These are phyloP conservation scores for Heliocidaris erythrogramma DNA, from an alignment of 35 echinoderm and acorn worm species.

Conservation along the genomic window DNA sequence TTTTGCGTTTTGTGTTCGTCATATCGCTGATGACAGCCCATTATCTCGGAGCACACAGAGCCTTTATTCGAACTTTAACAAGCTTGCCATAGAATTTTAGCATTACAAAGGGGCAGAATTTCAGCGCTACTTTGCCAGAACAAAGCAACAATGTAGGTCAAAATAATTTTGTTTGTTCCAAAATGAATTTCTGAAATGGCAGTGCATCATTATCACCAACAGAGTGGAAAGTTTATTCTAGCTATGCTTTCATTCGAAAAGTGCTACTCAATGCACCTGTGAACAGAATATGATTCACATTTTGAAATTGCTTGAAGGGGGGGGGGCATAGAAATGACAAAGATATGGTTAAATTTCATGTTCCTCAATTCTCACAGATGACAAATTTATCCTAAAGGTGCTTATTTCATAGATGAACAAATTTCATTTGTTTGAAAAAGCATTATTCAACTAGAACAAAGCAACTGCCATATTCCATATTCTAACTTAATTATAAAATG, in stretches of 20 bases:
- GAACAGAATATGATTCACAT: neutral
- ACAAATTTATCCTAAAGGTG: neutral
- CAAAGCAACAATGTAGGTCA: constrained; percentile 17
- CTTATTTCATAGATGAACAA: too few species aligned
- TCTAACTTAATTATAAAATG: too few species aligned
- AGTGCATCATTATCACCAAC: neutral
- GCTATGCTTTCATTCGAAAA: neutral
- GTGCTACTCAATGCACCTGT: neutral
- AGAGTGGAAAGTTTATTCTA: constrained; percentile 10
- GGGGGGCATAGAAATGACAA: neutral
- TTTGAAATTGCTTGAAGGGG: neutral
- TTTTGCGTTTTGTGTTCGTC: neutral
- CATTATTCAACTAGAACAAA: too few species aligned
- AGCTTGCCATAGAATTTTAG: constrained; percentile 18
- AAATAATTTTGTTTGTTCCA: constrained; percentile 31
- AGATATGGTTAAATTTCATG: neutral
- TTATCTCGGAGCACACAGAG: neutral
- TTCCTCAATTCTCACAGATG: neutral
- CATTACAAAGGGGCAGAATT: constrained; percentile 30
- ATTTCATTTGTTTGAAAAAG: too few species aligned
- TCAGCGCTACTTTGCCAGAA: constrained; percentile 18
- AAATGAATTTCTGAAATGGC: neutral
- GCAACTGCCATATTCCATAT: too few species aligned
- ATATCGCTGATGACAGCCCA: constrained; percentile 16
- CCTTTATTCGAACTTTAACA: neutral